Base-by-base conservation (phyloP, 2,113 vertebrate species). In the Osmerus mordax region DNA sequence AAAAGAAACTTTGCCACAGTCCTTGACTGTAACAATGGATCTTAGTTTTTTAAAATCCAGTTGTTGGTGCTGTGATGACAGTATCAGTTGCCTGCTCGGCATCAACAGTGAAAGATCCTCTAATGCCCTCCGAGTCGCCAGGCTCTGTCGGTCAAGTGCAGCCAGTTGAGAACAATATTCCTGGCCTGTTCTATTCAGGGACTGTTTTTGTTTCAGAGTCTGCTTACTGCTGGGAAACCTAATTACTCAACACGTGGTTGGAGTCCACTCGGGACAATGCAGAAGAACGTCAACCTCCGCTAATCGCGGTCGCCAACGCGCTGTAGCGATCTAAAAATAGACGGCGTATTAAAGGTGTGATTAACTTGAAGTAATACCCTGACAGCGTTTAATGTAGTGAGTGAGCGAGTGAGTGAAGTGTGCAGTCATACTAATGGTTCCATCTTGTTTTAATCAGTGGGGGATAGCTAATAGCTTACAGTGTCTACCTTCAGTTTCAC, bases 281-380 rank as follows among this genome's bases (percentile, higher is more conserved):
- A 11, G 41, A 47, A 47, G 8, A 47, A 47, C 41, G 41, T 2
- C 41, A 12, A 47, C 41, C 41, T 47, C 41, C 41, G 9, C 41
- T 47, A 47, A 47, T 73, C 77, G 67, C 32, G 65, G 60, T 36
- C n/a, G 25, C 41, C 32, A 65, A 65, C 16, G 13, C 59, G 63
- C 19, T 19, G 29, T 19, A 41, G 25, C 64, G 71, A 25, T 70
- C 78, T 75, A 78, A 81, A 68, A 85, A 84, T 74, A 86, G 56
- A 65, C 70, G 69, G 65, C 65, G 36, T 81, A 72, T 54, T 79
- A 74, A 78, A 65, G 69, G 58, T 78, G 72, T 72, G 80, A 86
- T 84, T 52, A 83, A 83, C 77, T 82, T 86, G 72, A 75, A 72
- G 77, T 84, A 83, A 82, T 87, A 84, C 86, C 79, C 73, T 80